Evolutionary conservation across 2,797 vertebrate genomes (phyloP), one percentile per base, ranked within the genome.

Genomic region (Anomalospiza imberbis): DNA sequence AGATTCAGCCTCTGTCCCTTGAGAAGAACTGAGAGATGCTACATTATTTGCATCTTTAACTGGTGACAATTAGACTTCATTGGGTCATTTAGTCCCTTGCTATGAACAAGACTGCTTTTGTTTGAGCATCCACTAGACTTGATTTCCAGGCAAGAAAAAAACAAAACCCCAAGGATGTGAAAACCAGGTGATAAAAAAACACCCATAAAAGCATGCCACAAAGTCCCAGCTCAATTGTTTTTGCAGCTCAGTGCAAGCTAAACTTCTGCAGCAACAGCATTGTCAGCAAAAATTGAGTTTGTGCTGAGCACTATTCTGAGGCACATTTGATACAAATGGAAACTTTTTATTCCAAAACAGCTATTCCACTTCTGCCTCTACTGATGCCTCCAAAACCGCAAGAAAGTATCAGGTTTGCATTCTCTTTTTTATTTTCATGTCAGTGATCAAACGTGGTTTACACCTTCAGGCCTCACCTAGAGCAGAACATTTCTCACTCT

Each of bases 41-140:
- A 2, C 14, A 4, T 7, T 2, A 4, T 77, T 87, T 91, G 53
- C 53, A 32, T 48, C 61, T 88, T 62, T 48, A 58, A 12, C 10
- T 32, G 72, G 9, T 53, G 26, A 3, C 40, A 36, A 4, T 54
- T 31, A 19, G 17, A 17, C 25, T 66, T 51, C 2, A 1, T 47
- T 40, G 34, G 7, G 45, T 87, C 73, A 31, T 70, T 82, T 51
- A 50, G 22, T 31, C 7, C 17, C 7, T 5, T 48, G 31, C 11
- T 1, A 3, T 1, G 4, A 55, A 42, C 1, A 6, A 38, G 78
- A 21, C 24, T 62, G 22, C 42, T 88, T 29, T 3, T 17, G 1
- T 58, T 75, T 58, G 54, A 76, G n/a, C 22, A 51, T 12, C 31
- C 31, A 22, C 32, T 34, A 26, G 22, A n/a, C 5, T 32, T 29